These are phyloP conservation scores for Alviniconcha marisindica DNA, from an alignment of 1,140 invertebrate species.

Conservation along the genomic window DNA sequence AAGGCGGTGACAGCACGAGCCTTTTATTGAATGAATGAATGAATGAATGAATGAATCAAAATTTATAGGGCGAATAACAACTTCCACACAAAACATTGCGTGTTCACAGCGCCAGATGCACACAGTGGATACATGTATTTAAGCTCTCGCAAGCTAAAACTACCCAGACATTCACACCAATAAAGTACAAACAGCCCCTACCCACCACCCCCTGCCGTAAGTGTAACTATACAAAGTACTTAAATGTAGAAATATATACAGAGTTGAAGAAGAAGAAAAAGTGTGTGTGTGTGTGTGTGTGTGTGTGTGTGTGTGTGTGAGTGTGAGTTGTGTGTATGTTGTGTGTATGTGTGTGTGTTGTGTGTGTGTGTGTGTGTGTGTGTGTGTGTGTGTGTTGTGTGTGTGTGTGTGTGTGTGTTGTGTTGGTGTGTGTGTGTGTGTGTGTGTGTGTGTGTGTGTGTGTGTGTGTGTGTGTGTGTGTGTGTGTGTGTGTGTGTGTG, in stretches of 20 bases:
- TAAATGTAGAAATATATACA: no score
- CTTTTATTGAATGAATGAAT: no score
- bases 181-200: background rate
- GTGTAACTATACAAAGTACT: no score
- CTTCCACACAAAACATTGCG: no score
- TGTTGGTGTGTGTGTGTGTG: no score
- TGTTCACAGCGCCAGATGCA: no score
- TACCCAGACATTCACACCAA: background rate
- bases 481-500: background rate
- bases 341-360: background rate
- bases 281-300: background rate
- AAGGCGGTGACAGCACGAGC: no score
- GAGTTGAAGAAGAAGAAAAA: no score
- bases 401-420: background rate
- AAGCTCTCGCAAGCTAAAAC: background rate
- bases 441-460: background rate
- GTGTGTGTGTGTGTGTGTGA: background rate
- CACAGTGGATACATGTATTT: no score
- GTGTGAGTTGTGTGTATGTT: no score
- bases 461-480: background rate
- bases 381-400: background rate
- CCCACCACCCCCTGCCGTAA: background rate
- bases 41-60: no score
- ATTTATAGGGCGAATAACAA: no score
- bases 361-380: slow-evolving; percentile 7